A percentile compares a stretch with the other conserved stretches of the same genome.
Evolutionary conservation across 2,888 invertebrate genomes (phyloP).

Genomic region (Sesamia inferens): DNA sequence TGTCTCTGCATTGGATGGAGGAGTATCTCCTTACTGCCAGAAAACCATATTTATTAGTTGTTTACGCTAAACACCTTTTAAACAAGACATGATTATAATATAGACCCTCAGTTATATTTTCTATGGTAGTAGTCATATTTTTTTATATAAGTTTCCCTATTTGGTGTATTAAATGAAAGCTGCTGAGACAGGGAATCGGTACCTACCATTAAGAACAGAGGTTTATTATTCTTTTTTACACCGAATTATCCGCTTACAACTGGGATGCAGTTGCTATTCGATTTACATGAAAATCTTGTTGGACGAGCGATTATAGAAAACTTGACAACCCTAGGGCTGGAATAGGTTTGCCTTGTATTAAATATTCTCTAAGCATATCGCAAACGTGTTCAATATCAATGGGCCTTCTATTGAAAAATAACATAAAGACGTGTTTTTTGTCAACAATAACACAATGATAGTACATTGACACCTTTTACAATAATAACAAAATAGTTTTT

Average conservation of each 20-base stretch:
- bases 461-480: conserved; percentile 40
- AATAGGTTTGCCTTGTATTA: conserved; percentile 43
- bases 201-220: background rate
- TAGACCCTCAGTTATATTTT: too few species aligned
- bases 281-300: background rate
- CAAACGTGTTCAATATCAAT: conserved; percentile 39
- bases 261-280: background rate
- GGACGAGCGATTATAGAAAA: background rate
- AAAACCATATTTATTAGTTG: too few species aligned
- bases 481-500: conserved; percentile 7
- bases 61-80: too few species aligned
- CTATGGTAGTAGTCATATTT: background rate
- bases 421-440: conserved; percentile 41
- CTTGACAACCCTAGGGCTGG: conserved; percentile 41
- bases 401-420: conserved; percentile 23
- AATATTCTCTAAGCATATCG: conserved; percentile 48
- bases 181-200: background rate
- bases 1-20: background rate
- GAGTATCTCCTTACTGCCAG: too few species aligned
- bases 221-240: background rate
- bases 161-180: too few species aligned
- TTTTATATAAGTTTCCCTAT: background rate
- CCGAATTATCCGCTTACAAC: background rate
- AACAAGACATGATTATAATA: too few species aligned
- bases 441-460: conserved; percentile 28